Conservation (phyloP, 2,797 vertebrate species). For the Gobionotothen gibberifrons region DNA sequence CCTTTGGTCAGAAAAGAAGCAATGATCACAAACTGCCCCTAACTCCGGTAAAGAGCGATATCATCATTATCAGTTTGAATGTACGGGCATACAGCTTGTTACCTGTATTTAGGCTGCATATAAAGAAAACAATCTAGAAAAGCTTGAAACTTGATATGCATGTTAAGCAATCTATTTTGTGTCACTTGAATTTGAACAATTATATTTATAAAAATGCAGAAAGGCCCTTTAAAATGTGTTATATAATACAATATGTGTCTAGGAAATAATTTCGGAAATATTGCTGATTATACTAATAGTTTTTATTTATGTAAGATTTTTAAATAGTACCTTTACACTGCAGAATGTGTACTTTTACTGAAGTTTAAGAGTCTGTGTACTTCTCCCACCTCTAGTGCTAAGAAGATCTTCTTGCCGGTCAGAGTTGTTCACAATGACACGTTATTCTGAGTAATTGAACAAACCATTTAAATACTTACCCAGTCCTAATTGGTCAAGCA, state of each 20-base stretch:
- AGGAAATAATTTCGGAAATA: neutral
- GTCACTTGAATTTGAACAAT: neutral
- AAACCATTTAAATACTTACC: conserved; percentile 20
- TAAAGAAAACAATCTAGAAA: too few relatives aligned
- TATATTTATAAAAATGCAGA: too few relatives aligned
- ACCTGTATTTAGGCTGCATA: too few relatives aligned
- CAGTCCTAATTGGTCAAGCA: conserved; percentile 34
- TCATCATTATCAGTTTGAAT: neutral
- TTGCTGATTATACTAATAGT: too few relatives aligned
- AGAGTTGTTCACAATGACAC: conserved; percentile 13
- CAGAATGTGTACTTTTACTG: neutral
- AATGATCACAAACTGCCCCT: neutral
- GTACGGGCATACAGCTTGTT: neutral
- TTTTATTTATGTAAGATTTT: too few relatives aligned
- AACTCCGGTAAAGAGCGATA: neutral
- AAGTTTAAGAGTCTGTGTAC: too few relatives aligned
- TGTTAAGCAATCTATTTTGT: neutral
- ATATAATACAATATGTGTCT: too few relatives aligned
- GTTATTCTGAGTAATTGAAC: conserved; percentile 24
- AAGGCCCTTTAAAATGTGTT: too few relatives aligned
- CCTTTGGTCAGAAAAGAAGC: conserved; percentile 21
- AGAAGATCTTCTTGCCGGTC: conserved; percentile 5
- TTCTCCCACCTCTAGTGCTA: neutral
- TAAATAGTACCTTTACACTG: too few relatives aligned
- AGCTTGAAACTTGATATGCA: neutral